A percentile compares a stretch with the other conserved stretches of the same genome.
These are phyloP conservation scores for Anthoscopus minutus DNA, from an alignment of 2,113 vertebrate genomes.

Conservation along the genomic window DNA sequence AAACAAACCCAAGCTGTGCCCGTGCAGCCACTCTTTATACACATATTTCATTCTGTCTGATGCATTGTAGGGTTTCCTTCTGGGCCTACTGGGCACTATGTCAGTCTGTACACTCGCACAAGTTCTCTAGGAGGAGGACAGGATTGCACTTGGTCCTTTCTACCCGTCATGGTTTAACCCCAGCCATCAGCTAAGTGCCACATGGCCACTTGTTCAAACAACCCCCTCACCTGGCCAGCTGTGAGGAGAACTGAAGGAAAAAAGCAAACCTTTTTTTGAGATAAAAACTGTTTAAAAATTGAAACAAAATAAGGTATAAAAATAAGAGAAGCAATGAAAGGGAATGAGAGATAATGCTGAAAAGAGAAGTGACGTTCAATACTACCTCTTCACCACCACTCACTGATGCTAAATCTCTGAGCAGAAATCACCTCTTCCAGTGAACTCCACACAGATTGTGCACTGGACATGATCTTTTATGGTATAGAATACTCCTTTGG, in stretches of 20 bases:
- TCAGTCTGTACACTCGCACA: background rate
- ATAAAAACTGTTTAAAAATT: background rate
- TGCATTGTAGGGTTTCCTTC: background rate
- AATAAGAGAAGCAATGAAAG: background rate
- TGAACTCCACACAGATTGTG: no score
- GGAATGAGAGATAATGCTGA: rapidly evolving
- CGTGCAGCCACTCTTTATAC: background rate
- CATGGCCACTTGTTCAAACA: background rate
- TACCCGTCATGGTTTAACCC: rapidly evolving
- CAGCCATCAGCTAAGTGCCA: background rate
- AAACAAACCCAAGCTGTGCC: background rate
- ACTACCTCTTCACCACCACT: background rate
- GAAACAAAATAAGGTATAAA: background rate
- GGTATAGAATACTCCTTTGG: background rate
- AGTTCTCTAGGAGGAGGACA: background rate
- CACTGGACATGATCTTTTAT: background rate
- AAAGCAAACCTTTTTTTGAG: background rate
- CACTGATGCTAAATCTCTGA: background rate
- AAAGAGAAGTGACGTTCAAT: background rate
- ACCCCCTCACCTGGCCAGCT: rapidly evolving
- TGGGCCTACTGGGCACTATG: background rate
- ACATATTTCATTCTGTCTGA: background rate
- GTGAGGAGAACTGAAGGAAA: background rate
- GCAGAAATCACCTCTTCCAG: no score
- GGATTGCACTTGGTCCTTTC: background rate